Base-by-base conservation (phyloP, 2,888 invertebrate species). In the Diarsia rubi region DNA sequence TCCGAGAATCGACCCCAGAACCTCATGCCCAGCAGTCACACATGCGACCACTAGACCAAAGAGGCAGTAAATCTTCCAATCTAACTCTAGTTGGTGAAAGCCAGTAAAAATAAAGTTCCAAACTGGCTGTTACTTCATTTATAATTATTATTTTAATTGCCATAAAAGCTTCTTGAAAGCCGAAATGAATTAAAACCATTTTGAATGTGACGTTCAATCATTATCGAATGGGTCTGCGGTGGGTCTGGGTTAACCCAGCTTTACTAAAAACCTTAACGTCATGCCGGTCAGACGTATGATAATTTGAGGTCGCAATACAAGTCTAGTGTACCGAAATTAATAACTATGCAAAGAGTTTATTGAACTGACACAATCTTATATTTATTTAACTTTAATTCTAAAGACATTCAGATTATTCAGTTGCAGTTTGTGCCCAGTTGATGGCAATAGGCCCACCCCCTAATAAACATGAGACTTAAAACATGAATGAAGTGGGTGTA, bases 201-300 rank as follows among this genome's bases (percentile, higher is more conserved):
- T 12, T 37, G 54, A 79, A 65, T 63, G 69, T 67, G 66, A 74
- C 37, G 42, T 69, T 81, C 24, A 75, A 65, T 49, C 54, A 57
- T 84, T 71, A 71, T 69, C 62, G 44, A 70, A 79, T 57, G 65
- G 62, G 24, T 71, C 62, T 84, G 84, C 75, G 81, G 84, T 75
- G 60, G 59, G 75, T 80, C 70, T 65, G 65, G 81, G 59, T 84
- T 81, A 73, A 78, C 60, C 74, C 74, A 69, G 52, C 69, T 72
- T 60, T 82, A 47, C 62, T 70, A 79, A 79, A n/a, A 67, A 66
- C 47, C 66, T 77, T 59, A 60, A 68, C 67, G 49, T 82, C 82
- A 81, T 70, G 60, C 12, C 60, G 64, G 66, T 74, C 75, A 70
- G 62, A 66, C 45, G 63, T 60, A 71, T 78, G 49, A 66, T 81